Base-by-base conservation (phyloP, 2,888 invertebrate species). In the Ichneumoninae sp. region DNA sequence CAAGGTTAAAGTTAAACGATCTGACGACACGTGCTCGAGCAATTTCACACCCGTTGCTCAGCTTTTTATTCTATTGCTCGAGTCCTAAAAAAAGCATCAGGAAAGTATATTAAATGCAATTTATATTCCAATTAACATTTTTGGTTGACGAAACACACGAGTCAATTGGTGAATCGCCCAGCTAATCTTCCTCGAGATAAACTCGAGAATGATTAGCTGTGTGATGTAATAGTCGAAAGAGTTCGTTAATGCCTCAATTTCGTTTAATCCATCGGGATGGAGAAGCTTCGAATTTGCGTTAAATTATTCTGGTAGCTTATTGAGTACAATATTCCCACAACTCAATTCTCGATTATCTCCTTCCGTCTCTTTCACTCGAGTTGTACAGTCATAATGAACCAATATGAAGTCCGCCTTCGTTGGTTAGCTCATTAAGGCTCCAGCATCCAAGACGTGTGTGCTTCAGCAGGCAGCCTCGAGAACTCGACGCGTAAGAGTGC, bases 381-480 rank as follows among this genome's bases (percentile, higher is more conserved):
- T 72, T 60, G 74, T 68, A 69, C 47, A 65, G 54, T 66, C 69
- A 66, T 78, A 78, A 84, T 70, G 78, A 81, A 81, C 84, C 81
- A 77, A 84, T 81, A 84, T 84, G 81, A 84, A 84, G 77, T 81
- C 80, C 81, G 70, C 80, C 84, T 81, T 69, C 71, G 71, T 60
- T 66, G 65, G 36, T 33, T 68, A 52, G 74, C 78, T 84, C 84
- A 81, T 84, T 84, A 72, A 81, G 65, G 70, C 72, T 44, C 74
- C 74, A 47, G 40, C 72, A 62, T 77, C 68, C 68, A 83, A 44
- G 44, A 62, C 50, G 69, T 66, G 69, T 66, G 44, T 44, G 44
- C n/a, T 44, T n/a, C 69, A 54, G 52, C 70, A 54, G 36, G 62
- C 60, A 74, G 44, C 76, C 76, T 62, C 80, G 62, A 80, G 33